These are phyloP conservation scores for Liopterus haemorrhoidalis DNA, from an alignment of 2,888 invertebrate species.

Conservation along the genomic window DNA sequence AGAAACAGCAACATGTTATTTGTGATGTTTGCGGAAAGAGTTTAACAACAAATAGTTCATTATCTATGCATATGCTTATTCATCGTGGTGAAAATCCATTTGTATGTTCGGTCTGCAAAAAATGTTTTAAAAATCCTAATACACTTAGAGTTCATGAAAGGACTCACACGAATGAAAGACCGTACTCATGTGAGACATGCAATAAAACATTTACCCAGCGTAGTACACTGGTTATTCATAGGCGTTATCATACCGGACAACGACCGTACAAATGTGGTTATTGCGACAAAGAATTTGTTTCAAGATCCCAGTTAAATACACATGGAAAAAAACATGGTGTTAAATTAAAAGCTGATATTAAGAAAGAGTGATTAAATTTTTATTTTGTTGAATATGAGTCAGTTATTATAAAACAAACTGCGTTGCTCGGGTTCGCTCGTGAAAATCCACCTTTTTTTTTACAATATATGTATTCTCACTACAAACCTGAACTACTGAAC, in stretches of 20 bases:
- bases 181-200: slow-evolving; percentile 48
- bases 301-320: slow-evolving; percentile 31
- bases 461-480: too few species aligned
- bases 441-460: too few species aligned
- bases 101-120: slow-evolving; percentile 47
- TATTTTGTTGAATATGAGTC: too few species aligned
- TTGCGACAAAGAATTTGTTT: slow-evolving; percentile 43
- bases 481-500: too few species aligned
- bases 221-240: slow-evolving; percentile 47
- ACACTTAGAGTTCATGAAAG: slow-evolving; percentile 46
- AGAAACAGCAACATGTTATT: slow-evolving; percentile 41
- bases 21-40: slow-evolving; percentile 48
- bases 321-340: slow-evolving; percentile 35
- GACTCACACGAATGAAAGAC: slow-evolving; percentile 48
- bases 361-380: too few species aligned
- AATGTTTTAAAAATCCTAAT: slow-evolving; percentile 46
- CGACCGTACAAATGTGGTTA: slow-evolving; percentile 49
- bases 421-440: too few species aligned
- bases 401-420: too few species aligned
- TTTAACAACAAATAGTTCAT: slow-evolving; percentile 45
- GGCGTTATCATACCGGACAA: slow-evolving; percentile 36
- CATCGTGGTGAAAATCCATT: slow-evolving; percentile 49
- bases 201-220: slow-evolving; percentile 48
- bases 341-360: too few species aligned
- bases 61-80: slow-evolving; percentile 46